Percentiles rank a stretch among this genome's conserved stretches.
These are phyloP conservation scores for Muscidifurax raptorellus DNA, from an alignment of 1,140 invertebrate species.

Conservation along the genomic window DNA sequence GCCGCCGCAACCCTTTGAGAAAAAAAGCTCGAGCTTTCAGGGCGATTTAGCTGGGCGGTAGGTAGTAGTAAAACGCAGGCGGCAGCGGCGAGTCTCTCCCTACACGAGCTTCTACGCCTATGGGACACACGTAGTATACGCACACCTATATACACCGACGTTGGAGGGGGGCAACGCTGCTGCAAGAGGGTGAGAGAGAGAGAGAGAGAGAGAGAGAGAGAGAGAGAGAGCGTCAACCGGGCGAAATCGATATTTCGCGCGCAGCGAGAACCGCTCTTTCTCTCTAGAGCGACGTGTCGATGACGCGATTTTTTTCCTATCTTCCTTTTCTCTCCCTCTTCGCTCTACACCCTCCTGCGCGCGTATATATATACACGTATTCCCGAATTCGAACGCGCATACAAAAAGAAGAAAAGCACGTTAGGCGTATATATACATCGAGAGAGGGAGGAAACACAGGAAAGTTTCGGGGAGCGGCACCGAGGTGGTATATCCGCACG, in stretches of 20 bases:
- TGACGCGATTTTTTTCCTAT: slow-evolving; percentile 11
- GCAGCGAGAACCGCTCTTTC: not conserved
- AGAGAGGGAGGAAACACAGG: not conserved
- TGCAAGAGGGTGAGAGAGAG: no score
- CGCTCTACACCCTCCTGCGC: not conserved
- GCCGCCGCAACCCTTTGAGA: not conserved
- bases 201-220: not conserved
- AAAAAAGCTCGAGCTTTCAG: not conserved
- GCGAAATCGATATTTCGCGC: slow-evolving; percentile 40
- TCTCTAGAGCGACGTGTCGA: slow-evolving; percentile 18
- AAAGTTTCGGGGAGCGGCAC: no score
- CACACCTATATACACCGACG: not conserved
- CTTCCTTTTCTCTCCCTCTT: not conserved
- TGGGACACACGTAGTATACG: not conserved
- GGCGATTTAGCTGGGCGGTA: not conserved
- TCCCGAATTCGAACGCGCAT: no score
- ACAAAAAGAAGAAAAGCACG: no score
- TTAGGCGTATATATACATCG: no score
- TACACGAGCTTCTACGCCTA: not conserved
- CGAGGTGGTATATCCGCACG: no score
- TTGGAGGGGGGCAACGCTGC: not conserved
- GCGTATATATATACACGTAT: no score
- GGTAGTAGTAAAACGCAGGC: not conserved
- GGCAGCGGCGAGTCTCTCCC: not conserved
- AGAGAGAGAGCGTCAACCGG: slow-evolving; percentile 23